phyloP scores from a whole-genome alignment of 2,888 invertebrate genomes.

The Andricus curvator region DNA sequence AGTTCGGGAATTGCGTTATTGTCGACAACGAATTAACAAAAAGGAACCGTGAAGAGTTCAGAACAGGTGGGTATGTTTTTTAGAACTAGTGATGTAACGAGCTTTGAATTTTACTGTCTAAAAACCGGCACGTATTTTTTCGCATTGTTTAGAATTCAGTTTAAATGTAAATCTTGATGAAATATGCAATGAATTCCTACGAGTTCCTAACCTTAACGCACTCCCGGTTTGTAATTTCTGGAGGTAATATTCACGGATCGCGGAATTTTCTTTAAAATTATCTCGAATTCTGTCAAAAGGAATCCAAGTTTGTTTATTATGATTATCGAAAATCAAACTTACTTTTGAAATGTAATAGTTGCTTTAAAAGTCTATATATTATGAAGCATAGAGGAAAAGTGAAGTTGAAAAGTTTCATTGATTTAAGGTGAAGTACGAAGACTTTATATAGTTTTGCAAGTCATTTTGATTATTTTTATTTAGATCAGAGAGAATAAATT shows the following conservation, averaged over 20 bases:
- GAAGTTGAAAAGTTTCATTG: background rate
- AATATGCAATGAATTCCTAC: constrained; percentile 17
- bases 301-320: background rate
- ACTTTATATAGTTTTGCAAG: background rate
- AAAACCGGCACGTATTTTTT: constrained; percentile 6
- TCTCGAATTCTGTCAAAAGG: background rate
- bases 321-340: background rate
- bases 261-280: background rate
- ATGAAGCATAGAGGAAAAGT: background rate
- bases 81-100: constrained; percentile 7
- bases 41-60: background rate
- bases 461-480: background rate
- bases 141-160: constrained; percentile 6
- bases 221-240: background rate
- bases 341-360: background rate
- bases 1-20: background rate
- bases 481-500: background rate
- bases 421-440: constrained; percentile 15
- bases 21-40: background rate
- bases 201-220: constrained; percentile 21
- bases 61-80: background rate
- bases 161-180: constrained; percentile 16
- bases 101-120: constrained; percentile 11
- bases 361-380: background rate
- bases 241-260: background rate